Evolutionary conservation across 2,797 vertebrate species (phyloP).

Genomic region (Chaetophractus vellerosus): DNA sequence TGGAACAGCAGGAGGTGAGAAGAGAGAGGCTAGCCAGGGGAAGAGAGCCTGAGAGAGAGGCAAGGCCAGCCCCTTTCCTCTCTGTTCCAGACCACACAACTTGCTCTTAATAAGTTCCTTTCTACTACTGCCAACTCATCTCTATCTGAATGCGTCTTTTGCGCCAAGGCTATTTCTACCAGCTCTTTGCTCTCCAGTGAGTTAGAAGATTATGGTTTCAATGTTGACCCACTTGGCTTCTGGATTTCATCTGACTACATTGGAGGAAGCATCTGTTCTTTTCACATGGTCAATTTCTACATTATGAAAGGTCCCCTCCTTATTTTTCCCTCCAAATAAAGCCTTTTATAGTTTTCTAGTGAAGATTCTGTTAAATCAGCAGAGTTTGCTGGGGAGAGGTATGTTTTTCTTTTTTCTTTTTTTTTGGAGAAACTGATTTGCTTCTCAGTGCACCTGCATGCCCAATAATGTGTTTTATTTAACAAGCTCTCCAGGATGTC

Average conservation of each 20-base stretch:
- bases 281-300: not conserved
- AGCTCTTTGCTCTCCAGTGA: not conserved
- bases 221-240: not conserved
- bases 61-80: too few relatives aligned
- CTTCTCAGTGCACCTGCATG: not conserved
- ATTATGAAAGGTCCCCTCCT: not conserved
- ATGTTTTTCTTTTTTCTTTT: not conserved
- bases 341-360: not conserved
- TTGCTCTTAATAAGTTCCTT: not conserved
- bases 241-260: not conserved
- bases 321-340: not conserved
- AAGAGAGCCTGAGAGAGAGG: too few relatives aligned
- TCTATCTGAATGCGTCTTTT: not conserved
- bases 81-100: too few relatives aligned
- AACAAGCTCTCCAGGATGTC: not conserved
- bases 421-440: slow-evolving; percentile 20
- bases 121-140: not conserved
- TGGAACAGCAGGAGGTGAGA: too few relatives aligned
- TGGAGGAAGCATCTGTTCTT: not conserved
- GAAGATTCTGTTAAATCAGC: not conserved
- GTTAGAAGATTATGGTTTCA: slow-evolving; percentile 2
- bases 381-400: not conserved
- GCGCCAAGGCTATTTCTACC: not conserved
- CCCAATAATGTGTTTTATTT: slow-evolving; percentile 19
- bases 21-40: too few relatives aligned